These are phyloP conservation scores for Etia nguti DNA, from an alignment of 2,113 vertebrate species.

Conservation along the genomic window DNA sequence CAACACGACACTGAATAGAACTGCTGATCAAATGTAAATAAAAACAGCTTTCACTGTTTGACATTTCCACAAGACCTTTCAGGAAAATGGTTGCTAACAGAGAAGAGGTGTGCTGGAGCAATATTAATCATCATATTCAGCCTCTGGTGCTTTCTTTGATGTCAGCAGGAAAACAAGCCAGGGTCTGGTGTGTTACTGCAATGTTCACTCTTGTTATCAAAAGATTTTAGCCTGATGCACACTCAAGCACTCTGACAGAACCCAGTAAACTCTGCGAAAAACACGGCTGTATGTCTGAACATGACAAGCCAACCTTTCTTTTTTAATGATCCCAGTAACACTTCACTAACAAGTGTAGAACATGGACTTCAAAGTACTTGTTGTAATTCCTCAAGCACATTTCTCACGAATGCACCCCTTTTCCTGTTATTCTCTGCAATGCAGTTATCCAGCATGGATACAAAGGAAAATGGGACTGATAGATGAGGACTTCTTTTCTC, in stretches of 20 bases:
- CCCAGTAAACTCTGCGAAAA: neutral
- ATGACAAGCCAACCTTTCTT: neutral
- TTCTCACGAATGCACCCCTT: neutral
- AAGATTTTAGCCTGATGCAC: neutral
- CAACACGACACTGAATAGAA: neutral
- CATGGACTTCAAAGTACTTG: neutral
- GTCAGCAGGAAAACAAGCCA: neutral
- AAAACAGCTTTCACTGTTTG: neutral
- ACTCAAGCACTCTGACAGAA: neutral
- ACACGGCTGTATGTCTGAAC: neutral
- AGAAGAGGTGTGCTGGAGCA: neutral
- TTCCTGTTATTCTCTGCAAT: neutral
- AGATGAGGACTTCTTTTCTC: neutral
- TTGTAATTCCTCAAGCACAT: neutral
- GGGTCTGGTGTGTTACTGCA: neutral
- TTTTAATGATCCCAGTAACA: neutral
- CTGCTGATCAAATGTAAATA: neutral
- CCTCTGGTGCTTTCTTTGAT: neutral
- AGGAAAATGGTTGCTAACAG: neutral
- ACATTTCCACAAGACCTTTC: neutral
- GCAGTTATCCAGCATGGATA: neutral
- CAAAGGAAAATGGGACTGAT: neutral
- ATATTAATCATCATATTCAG: neutral
- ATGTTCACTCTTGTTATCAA: neutral
- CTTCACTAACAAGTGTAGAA: neutral